phyloP scores from a whole-genome alignment of 1,140 invertebrate species.

The Coptotermes formosanus region DNA sequence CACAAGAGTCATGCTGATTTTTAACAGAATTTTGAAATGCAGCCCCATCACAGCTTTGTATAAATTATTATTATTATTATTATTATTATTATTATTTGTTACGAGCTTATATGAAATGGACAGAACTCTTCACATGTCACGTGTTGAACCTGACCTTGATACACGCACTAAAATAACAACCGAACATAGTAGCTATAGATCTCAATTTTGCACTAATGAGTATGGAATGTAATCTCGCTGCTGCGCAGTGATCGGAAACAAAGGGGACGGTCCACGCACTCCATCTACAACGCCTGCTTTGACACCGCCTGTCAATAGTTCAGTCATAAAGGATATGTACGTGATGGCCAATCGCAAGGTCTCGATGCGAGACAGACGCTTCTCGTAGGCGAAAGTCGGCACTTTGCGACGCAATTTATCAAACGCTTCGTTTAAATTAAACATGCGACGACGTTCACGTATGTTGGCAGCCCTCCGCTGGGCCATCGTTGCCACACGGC shows the following conservation, averaged over 20 bases:
- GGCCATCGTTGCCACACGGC: slow-evolving; percentile 84
- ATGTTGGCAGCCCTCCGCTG: slow-evolving; percentile 92
- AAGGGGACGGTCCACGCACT: slow-evolving; percentile 34
- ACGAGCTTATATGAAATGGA: too few relatives aligned
- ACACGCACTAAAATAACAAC: neutral
- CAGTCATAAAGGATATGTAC: slow-evolving; percentile 97
- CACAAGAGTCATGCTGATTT: too few relatives aligned
- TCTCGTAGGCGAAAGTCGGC: slow-evolving; percentile 98
- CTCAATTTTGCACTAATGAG: slow-evolving; percentile 32
- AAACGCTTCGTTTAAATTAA: slow-evolving; percentile 97
- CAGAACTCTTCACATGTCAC: too few relatives aligned
- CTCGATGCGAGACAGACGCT: slow-evolving; percentile 95
- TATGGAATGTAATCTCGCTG: slow-evolving; percentile 43
- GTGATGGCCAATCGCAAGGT: slow-evolving; percentile 95
- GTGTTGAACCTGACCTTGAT: too few relatives aligned
- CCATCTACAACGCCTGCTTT: slow-evolving; percentile 47
- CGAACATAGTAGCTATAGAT: neutral
- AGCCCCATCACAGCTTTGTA: too few relatives aligned
- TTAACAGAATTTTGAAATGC: too few relatives aligned
- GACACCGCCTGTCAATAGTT: slow-evolving; percentile 60
- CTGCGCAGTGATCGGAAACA: slow-evolving; percentile 37
- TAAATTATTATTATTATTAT: too few relatives aligned
- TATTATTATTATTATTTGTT: too few relatives aligned
- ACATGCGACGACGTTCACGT: slow-evolving; percentile 91
- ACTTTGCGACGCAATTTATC: slow-evolving; percentile 90